Base-by-base conservation (phyloP, 2,113 vertebrate species). In the Microcebus griseorufus region DNA sequence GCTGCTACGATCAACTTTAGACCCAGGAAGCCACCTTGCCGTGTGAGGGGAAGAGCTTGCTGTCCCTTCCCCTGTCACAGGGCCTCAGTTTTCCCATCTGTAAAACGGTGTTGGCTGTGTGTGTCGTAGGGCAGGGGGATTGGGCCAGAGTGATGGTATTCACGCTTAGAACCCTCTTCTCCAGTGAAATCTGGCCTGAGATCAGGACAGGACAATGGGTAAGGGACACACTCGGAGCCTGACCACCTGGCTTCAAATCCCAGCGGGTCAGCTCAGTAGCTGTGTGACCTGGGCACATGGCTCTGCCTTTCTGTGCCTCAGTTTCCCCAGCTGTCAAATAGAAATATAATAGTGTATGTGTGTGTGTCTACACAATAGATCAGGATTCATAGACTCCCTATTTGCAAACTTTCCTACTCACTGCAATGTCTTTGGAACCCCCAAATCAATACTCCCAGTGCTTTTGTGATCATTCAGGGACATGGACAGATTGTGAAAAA, bases 401-500 rank as follows among this genome's bases (percentile, higher is more conserved):
- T 58, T 37, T 39, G 62, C 3, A 51, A 48, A 39, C 39, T 60
- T 62, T 22, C 78, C 78, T 60, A 9, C 14, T 37, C 37, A n/a
- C 39, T 64, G 53, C 79, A 11, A 53, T 75, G 3, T 53, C 48
- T 29, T 16, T 5, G 60, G 45, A 60, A 88, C 9, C 39, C 29
- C 39, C 32, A 20, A 34, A 42, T 95, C 78, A 34, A n/a, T 23
- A 12, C 8, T 69, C 2, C 27, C 0, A 5, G 39, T 20, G 37
- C 20, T 60, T 73, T 34, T 6, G 27, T 0, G 14, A 8, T 29
- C 14, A 9, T 5, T 53, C 51, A 4, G 0, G 2, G 11, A 39
- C 39, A 8, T 9, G 2, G 9, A 9, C 34, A 9, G 3, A 6
- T 11, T 2, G 18, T n/a, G 79, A 39, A 37, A 53, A 53, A 34